These are phyloP conservation scores for Lypha dubia DNA, from an alignment of 2,888 invertebrate genomes.

Conservation along the genomic window DNA sequence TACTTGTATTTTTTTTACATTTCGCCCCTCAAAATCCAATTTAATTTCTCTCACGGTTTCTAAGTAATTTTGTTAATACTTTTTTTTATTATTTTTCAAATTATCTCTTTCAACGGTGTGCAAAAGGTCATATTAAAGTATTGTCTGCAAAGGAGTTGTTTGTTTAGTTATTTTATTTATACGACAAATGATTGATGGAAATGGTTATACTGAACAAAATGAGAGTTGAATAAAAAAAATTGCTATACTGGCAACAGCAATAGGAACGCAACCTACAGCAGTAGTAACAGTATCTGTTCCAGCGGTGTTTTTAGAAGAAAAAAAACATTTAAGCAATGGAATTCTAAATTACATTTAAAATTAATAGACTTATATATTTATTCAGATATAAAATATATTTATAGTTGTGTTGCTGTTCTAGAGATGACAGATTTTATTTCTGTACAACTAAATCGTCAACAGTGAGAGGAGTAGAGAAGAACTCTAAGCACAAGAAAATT, in stretches of 20 bases:
- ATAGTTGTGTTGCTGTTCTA: too few species aligned
- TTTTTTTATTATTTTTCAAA: neutral
- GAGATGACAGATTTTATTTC: too few species aligned
- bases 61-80: neutral
- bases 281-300: neutral
- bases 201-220: neutral
- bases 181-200: constrained; percentile 32
- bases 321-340: too few species aligned
- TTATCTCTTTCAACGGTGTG: neutral
- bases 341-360: too few species aligned
- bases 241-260: neutral
- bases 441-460: too few species aligned
- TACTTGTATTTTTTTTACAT: neutral
- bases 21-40: neutral
- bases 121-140: constrained; percentile 12
- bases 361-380: too few species aligned
- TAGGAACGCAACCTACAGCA: neutral
- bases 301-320: too few species aligned
- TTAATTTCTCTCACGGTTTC: neutral
- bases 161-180: neutral
- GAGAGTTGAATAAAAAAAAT: neutral
- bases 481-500: too few species aligned
- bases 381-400: too few species aligned
- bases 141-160: neutral
- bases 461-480: too few species aligned